phyloP scores from a whole-genome alignment of 2,797 vertebrate genomes.

The Tokudaia tokunoshimensis region DNA sequence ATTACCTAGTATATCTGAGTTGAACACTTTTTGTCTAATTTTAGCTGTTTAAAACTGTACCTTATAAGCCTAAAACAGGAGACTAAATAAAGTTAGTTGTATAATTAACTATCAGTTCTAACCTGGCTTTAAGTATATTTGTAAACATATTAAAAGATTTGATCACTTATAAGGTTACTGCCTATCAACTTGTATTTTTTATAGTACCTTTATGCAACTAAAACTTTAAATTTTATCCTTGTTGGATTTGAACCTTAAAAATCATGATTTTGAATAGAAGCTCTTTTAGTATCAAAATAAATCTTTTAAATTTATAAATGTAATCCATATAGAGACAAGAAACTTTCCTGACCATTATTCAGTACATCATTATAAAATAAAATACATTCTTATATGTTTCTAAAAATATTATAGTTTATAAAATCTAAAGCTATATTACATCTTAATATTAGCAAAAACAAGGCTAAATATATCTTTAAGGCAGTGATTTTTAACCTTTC shows the following conservation, averaged over 20 bases:
- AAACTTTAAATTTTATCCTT: neutral
- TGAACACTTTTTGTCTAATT: neutral
- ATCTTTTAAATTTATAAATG: neutral
- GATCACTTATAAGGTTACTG: too few species aligned
- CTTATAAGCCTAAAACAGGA: too few species aligned
- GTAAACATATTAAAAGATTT: neutral
- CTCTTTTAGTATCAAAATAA: neutral
- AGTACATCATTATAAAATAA: neutral
- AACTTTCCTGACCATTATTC: neutral
- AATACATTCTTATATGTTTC: neutral
- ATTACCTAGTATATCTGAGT: neutral
- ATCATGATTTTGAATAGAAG: neutral
- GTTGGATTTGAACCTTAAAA: neutral
- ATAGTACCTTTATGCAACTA: neutral
- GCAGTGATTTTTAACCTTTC: neutral
- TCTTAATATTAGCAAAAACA: neutral
- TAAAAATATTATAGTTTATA: neutral
- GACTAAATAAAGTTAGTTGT: too few species aligned
- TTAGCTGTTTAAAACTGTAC: neutral
- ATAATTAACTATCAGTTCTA: neutral
- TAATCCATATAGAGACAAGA: neutral
- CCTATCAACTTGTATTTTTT: neutral
- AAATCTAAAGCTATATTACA: neutral
- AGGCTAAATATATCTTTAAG: neutral
- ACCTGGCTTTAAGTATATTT: neutral